Percentiles rank a stretch among this genome's conserved stretches.
phyloP scores from a whole-genome alignment of 92 coral and sea anemone species.

The Phenganax subtilis region DNA sequence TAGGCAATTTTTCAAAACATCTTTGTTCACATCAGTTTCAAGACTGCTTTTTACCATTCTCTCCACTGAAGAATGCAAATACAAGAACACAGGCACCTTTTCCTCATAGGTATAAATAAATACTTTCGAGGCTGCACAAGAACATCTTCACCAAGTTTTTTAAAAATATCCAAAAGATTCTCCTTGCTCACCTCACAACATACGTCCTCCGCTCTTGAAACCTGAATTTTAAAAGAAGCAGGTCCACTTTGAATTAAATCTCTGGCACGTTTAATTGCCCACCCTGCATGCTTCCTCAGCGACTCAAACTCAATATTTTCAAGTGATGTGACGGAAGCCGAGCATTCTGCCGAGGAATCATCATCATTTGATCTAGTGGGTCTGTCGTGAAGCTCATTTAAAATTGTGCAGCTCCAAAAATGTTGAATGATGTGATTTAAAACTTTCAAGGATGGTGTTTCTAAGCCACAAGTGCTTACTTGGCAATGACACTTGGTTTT shows the following conservation, averaged over 20 bases:
- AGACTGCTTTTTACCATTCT: not conserved
- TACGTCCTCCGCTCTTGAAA: not conserved
- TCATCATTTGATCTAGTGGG: conserved; percentile 1
- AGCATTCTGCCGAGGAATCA: not conserved
- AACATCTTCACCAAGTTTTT: not conserved
- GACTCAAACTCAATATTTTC: not conserved
- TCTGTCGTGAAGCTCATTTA: not conserved
- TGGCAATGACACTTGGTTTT: not conserved
- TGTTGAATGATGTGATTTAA: not conserved
- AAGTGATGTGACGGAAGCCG: not conserved
- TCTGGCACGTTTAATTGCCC: not conserved
- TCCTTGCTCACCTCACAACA: not conserved
- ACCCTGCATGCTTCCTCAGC: not conserved
- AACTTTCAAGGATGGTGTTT: not conserved
- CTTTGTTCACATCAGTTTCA: not conserved
- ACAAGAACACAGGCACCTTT: not conserved
- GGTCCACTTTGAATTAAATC: not conserved
- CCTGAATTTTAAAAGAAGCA: not conserved
- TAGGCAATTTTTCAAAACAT: not conserved
- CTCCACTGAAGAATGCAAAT: not conserved
- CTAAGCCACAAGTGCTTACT: not conserved
- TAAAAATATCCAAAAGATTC: not conserved
- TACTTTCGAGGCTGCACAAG: not conserved
- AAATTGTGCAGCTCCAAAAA: conserved; percentile 2
- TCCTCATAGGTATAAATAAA: not conserved